These are phyloP conservation scores for Lasiurus cinereus DNA, from an alignment of 2,113 vertebrate species.

Conservation along the genomic window DNA sequence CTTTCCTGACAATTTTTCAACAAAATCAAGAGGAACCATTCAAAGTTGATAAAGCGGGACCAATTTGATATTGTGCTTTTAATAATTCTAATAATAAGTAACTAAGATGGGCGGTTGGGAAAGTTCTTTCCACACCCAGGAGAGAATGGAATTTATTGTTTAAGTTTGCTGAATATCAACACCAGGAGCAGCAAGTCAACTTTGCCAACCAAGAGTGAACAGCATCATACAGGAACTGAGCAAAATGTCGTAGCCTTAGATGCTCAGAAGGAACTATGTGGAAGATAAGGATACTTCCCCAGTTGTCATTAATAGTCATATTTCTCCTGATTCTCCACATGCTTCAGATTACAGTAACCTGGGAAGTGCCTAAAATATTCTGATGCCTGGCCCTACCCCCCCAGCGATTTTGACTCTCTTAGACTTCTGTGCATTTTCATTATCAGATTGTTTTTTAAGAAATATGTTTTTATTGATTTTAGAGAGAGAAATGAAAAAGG, in stretches of 20 bases:
- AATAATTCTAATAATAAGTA: background rate
- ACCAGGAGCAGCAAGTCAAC: background rate
- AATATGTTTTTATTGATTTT: too few species aligned
- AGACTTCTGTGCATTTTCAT: background rate
- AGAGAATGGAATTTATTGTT: background rate
- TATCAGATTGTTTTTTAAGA: background rate
- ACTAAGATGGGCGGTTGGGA: background rate
- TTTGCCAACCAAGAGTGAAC: background rate
- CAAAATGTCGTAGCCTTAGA: background rate
- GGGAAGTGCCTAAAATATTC: background rate
- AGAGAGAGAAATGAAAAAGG: too few species aligned
- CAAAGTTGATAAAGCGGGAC: background rate
- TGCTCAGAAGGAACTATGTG: background rate
- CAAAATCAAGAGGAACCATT: slow-evolving; percentile 6
- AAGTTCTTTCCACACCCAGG: background rate
- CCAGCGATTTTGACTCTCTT: background rate
- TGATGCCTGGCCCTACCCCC: background rate
- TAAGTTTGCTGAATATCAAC: background rate
- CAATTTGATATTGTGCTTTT: background rate
- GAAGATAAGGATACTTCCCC: background rate
- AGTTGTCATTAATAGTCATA: background rate
- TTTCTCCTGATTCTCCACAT: background rate
- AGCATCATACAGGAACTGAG: background rate
- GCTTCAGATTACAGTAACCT: background rate
- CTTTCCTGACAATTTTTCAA: slow-evolving; percentile 30